A percentile compares a stretch with the other conserved stretches of the same genome.
phyloP scores from a whole-genome alignment of 1,140 invertebrate genomes.

The Cotesia typhae region DNA sequence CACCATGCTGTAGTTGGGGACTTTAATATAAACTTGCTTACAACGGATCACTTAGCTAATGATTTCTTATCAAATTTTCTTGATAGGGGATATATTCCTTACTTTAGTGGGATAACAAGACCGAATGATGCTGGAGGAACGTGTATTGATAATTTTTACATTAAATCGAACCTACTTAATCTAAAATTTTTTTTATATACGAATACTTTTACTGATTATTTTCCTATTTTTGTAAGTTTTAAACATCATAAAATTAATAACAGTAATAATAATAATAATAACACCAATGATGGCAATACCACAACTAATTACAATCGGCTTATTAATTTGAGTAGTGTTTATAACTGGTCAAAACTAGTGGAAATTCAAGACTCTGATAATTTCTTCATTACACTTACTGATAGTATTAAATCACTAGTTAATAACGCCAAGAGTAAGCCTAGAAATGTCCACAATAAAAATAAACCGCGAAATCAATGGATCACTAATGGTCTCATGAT shows the following conservation, averaged over 20 bases:
- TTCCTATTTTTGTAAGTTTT: not conserved
- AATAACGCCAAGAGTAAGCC: too few relatives aligned
- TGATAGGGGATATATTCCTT: not conserved
- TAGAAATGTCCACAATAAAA: not conserved
- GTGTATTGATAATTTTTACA: not conserved
- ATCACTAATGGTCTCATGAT: not conserved
- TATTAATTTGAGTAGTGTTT: too few relatives aligned
- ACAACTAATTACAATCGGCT: not conserved
- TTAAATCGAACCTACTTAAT: not conserved
- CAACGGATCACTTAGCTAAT: too few relatives aligned
- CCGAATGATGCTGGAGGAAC: not conserved
- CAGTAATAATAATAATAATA: not conserved
- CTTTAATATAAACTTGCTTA: too few relatives aligned
- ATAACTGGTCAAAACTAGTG: too few relatives aligned
- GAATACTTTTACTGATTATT: not conserved
- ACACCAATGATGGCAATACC: not conserved
- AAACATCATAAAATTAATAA: not conserved
- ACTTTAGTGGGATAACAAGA: not conserved
- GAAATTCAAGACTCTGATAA: too few relatives aligned
- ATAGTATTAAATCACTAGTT: too few relatives aligned
- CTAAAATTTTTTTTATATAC: not conserved
- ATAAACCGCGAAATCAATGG: not conserved
- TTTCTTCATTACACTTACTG: too few relatives aligned
- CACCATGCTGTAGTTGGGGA: too few relatives aligned
- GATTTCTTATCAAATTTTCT: too few relatives aligned